Evolutionary conservation across 2,797 vertebrate genomes (phyloP).

Genomic region (Cephalopachus bancanus): DNA sequence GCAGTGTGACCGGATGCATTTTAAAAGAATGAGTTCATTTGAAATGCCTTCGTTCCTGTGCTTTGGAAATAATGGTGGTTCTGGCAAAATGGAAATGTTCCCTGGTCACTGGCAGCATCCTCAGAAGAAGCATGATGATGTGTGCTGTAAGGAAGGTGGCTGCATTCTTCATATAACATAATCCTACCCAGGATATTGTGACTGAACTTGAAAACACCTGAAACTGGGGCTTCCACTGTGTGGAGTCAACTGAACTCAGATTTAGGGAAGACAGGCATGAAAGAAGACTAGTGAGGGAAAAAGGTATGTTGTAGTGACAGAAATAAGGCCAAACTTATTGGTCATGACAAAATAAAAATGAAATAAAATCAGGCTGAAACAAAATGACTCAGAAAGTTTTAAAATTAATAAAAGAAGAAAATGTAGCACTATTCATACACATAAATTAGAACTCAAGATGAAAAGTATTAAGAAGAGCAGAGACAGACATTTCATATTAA

Average conservation of each 20-base stretch:
- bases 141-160: not conserved
- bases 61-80: not conserved
- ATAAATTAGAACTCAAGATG: not conserved
- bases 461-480: not conserved
- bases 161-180: not conserved
- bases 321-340: not conserved
- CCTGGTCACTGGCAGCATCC: not conserved
- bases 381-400: not conserved
- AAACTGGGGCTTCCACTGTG: not conserved
- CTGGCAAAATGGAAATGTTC: not conserved
- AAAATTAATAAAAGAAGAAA: constrained; percentile 47
- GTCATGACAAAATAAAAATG: not conserved
- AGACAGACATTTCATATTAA: not conserved
- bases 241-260: not conserved
- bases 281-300: not conserved
- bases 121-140: not conserved
- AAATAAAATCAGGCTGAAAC: not conserved
- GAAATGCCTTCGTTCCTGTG: not conserved
- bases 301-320: not conserved
- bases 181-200: not conserved
- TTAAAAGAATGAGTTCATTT: not conserved
- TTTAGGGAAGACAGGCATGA: not conserved
- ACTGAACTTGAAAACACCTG: not conserved
- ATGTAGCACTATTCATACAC: not conserved
- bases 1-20: not conserved